Conservation (phyloP, 1,140 invertebrate species). For the Harpegnathos saltator region DNA sequence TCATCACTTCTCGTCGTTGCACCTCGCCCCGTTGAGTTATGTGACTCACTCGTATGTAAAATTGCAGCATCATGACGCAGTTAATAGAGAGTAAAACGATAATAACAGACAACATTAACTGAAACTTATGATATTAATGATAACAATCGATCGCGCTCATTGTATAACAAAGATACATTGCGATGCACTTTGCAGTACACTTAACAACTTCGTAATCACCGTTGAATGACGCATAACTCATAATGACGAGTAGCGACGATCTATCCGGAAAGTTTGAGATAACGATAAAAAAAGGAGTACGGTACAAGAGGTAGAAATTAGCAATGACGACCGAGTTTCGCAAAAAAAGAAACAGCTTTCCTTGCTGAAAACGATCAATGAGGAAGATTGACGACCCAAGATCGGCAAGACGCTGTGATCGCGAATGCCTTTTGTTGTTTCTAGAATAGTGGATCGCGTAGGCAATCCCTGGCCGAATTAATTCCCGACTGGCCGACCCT, state of each 20-base stretch:
- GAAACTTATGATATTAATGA: background rate
- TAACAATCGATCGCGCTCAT: background rate
- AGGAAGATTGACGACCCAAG: slow-evolving; percentile 28
- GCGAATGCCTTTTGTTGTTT: slow-evolving; percentile 78
- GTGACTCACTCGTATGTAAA: background rate
- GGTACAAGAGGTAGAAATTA: background rate
- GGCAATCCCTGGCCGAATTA: slow-evolving; percentile 96
- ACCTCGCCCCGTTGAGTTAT: slow-evolving; percentile 26
- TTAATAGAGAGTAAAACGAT: background rate
- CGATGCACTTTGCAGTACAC: background rate
- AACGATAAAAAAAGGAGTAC: slow-evolving; percentile 8
- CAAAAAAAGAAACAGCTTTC: background rate
- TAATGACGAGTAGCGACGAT: slow-evolving; percentile 23
- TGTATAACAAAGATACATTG: background rate
- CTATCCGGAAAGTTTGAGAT: slow-evolving; percentile 10
- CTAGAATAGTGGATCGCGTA: slow-evolving; percentile 90
- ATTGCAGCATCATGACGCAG: background rate
- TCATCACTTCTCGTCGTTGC: slow-evolving; percentile 4
- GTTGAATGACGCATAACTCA: slow-evolving; percentile 33
- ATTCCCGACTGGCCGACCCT: slow-evolving; percentile 98
- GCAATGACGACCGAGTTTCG: background rate
- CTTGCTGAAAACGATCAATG: slow-evolving; percentile 10
- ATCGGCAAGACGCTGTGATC: slow-evolving; percentile 60
- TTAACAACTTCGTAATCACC: slow-evolving; percentile 3
- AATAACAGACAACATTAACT: background rate